Base-by-base conservation (phyloP, 2,888 invertebrate species). In the Conistra vaccinii region DNA sequence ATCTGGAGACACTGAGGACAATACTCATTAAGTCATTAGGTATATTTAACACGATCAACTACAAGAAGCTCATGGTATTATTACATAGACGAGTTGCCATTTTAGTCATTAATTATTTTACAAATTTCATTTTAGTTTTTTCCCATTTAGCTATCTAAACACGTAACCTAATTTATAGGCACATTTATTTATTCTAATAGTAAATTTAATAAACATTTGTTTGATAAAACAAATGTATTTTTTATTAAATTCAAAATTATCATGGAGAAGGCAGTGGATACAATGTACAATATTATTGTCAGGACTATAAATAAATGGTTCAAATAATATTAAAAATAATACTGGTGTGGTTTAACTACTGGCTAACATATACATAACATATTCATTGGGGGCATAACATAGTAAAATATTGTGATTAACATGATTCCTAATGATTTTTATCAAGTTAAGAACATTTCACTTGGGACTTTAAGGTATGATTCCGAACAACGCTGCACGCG, bases 161-260 rank as follows among this genome's bases (percentile, higher is more conserved):
- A 94, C 91, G 87, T 92, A 93, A 93, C 89, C 92, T 94, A 94
- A 94, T 91, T 91, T 87, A 90, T 94, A 95, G 95, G 95, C 95
- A 95, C 95, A 94, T 93, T 94, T 93, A 94, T 91, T 92, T 91
- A 89, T 85, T 88, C 88, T 91, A 84, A 83, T 80, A 78, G 72
- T 82, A 9, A 71, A 55, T 78, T 70, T 75, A 74, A 62, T 75
- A 67, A 62, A 75, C 76, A 83, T 78, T 83, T 81, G 66, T 81
- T 80, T 75, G n/a, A 3, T 20, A 26, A 39, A 61, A 76, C 77
- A 73, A 84, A 80, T 78, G 65, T 73, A 20, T 58, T 73, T 51
- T 48, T 69, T 79, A 48, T 68, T 51, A 60, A 69, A 69, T 63
- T 69, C 53, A 62, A 69, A 76, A 77, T 39, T 23, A 74, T 80